Percentiles rank a stretch among this genome's conserved stretches.
Evolutionary conservation across 2,113 vertebrate species (phyloP).

Genomic region (Epinephelus cyanopodus): DNA sequence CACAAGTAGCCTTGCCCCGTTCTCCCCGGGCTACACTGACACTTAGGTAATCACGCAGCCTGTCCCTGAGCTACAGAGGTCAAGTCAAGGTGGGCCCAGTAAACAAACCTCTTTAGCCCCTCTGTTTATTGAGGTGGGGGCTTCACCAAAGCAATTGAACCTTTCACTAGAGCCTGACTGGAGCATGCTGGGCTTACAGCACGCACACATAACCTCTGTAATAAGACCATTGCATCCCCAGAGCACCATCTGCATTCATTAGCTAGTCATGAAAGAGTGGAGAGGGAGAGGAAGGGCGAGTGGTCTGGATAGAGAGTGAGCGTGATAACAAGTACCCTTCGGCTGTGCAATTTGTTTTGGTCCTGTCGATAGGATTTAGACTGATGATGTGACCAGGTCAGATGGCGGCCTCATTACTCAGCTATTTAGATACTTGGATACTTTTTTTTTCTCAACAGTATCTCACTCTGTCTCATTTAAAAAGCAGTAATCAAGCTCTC

Average conservation of each 20-base stretch:
- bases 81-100: constrained; percentile 82
- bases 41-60: constrained; percentile 80
- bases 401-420: constrained; percentile 52
- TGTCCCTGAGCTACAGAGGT: constrained; percentile 80
- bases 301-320: constrained; percentile 31
- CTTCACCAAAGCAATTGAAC: constrained; percentile 76
- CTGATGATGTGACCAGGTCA: constrained; percentile 70
- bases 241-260: constrained; percentile 82
- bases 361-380: constrained; percentile 59
- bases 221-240: constrained; percentile 75
- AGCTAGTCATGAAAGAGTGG: constrained; percentile 75
- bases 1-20: constrained; percentile 39
- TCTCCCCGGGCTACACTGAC: constrained; percentile 65
- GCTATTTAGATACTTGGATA: constrained; percentile 61
- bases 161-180: constrained; percentile 68
- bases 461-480: constrained; percentile 42
- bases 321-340: constrained; percentile 56
- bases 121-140: constrained; percentile 78
- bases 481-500: constrained; percentile 48
- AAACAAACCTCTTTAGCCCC: constrained; percentile 87
- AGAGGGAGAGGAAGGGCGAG: constrained; percentile 39
- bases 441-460: constrained; percentile 37
- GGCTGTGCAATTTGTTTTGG: constrained; percentile 68
- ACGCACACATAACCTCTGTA: constrained; percentile 71
- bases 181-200: constrained; percentile 51